Evolutionary conservation across 2,888 invertebrate species (phyloP).

Genomic region (Apamea sordens): DNA sequence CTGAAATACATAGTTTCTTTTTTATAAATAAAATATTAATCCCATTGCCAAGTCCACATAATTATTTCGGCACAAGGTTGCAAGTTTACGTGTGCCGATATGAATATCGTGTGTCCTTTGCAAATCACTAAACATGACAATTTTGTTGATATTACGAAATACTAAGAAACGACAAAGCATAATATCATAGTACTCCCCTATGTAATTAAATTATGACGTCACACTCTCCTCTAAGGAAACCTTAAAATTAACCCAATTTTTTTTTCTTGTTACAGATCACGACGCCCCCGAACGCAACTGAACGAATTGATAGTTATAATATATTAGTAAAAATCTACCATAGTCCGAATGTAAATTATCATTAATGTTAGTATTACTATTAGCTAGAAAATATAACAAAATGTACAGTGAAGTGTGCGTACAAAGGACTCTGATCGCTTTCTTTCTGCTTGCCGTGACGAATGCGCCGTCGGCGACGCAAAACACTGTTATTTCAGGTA

Average conservation of each 20-base stretch:
- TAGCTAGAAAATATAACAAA: conserved; percentile 81
- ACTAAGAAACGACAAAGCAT: not conserved
- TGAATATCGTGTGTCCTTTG: not conserved
- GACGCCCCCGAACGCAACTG: conserved; percentile 69
- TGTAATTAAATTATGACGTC: not conserved
- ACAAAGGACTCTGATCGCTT: conserved; percentile 79
- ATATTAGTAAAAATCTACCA: conserved; percentile 58
- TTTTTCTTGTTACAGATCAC: conserved; percentile 82
- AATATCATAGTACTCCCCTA: not conserved
- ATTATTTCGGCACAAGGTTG: not conserved
- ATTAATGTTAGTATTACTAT: conserved; percentile 72
- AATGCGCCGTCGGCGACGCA: conserved; percentile 84
- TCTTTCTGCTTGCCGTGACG: conserved; percentile 79
- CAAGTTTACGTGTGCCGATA: not conserved
- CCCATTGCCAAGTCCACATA: not conserved
- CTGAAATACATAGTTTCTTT: not conserved
- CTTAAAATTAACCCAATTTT: conserved; percentile 17
- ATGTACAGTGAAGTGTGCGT: conserved; percentile 82
- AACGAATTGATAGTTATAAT: conserved; percentile 63
- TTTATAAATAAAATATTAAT: not conserved
- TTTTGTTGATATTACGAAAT: not conserved
- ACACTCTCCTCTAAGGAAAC: not conserved
- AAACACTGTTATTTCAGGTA: conserved; percentile 83
- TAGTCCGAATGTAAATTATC: conserved; percentile 67
- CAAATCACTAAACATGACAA: not conserved